Evolutionary conservation across 2,797 vertebrate species (phyloP).

Genomic region (Peromyscus attwateri): DNA sequence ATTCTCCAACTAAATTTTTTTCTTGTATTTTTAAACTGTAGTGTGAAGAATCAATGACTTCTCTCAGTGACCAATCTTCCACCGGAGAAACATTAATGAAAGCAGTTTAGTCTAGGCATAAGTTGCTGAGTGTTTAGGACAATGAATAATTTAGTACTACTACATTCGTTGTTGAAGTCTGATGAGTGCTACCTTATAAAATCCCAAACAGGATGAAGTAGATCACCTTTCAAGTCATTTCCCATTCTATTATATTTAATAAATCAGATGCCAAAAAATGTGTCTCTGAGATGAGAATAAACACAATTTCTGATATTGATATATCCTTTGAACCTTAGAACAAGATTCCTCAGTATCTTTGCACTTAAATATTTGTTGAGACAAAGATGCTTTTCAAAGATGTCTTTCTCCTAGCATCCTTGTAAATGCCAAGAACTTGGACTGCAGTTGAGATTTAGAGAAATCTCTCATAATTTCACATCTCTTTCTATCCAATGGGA

Average conservation of each 20-base stretch:
- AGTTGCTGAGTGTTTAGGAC: constrained; percentile 37
- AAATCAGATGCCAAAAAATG: background rate
- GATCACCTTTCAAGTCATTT: background rate
- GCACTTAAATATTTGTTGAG: constrained; percentile 37
- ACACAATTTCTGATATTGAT: background rate
- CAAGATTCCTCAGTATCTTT: background rate
- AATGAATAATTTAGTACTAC: background rate
- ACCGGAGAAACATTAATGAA: constrained; percentile 31
- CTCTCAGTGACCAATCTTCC: background rate
- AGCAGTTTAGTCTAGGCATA: background rate
- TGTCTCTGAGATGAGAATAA: constrained; percentile 2
- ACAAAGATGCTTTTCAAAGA: constrained; percentile 13
- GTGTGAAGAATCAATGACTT: background rate
- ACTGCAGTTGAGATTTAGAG: background rate
- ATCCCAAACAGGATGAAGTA: constrained; percentile 42
- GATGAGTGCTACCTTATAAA: constrained; percentile 35
- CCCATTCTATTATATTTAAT: background rate
- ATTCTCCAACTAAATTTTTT: background rate
- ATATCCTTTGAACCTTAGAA: constrained; percentile 36
- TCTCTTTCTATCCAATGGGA: background rate
- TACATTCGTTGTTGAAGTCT: background rate
- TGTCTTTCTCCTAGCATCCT: background rate
- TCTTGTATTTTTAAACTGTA: background rate
- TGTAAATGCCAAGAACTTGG: background rate
- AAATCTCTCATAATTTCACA: background rate